Conservation (phyloP, 2,113 vertebrate species). For the Nothoprocta perdicaria region DNA sequence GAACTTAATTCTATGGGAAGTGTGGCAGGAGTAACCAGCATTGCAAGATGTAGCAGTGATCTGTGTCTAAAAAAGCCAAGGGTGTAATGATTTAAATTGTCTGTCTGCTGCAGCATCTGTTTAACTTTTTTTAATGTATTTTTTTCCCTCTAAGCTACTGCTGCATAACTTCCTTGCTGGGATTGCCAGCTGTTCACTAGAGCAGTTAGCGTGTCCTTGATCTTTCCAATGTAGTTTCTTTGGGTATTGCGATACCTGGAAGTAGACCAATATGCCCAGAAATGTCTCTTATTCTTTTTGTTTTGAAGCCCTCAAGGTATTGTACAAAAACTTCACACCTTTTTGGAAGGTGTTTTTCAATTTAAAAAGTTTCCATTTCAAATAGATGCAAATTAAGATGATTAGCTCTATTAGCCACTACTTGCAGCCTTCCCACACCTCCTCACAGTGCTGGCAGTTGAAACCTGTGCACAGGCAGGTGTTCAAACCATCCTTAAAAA, state of each 20-base stretch:
- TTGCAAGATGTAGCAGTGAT: background rate
- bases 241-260: background rate
- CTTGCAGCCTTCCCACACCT: too few species aligned
- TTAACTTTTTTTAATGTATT: background rate
- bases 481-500: background rate
- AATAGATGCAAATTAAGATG: background rate
- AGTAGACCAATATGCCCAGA: background rate
- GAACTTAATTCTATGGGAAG: background rate
- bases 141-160: background rate
- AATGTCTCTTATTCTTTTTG: background rate
- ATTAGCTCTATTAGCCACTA: background rate
- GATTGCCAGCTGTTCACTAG: background rate
- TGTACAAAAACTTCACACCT: background rate
- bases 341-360: background rate
- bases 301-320: background rate
- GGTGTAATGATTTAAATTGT: background rate
- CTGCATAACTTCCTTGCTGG: background rate
- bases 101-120: background rate
- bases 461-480: background rate
- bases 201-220: background rate
- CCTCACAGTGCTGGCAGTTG: background rate
- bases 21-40: background rate
- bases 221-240: background rate
- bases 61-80: background rate
- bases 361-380: background rate